phyloP scores from a whole-genome alignment of 2,888 invertebrate genomes.

The Trissoscelio sp. region DNA sequence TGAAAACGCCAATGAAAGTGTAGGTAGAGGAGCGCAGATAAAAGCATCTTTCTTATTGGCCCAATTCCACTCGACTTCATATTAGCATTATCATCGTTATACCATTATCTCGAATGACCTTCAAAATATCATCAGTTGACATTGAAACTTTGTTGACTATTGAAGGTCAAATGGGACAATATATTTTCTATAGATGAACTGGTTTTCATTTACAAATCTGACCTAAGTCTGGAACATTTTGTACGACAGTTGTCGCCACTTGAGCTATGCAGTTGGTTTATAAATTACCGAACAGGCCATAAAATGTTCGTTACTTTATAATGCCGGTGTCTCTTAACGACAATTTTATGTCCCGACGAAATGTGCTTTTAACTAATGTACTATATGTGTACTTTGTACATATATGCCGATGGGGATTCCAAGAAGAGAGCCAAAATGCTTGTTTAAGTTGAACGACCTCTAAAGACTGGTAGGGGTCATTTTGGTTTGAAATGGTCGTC shows the following conservation, averaged over 20 bases:
- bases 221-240: too few species aligned
- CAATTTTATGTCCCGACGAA: constrained; percentile 5
- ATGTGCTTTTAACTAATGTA: constrained; percentile 3
- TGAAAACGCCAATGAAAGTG: constrained; percentile 69
- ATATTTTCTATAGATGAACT: too few species aligned
- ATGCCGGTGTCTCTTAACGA: background rate
- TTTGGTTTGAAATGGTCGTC: too few species aligned
- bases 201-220: too few species aligned
- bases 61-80: constrained; percentile 40
- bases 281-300: background rate
- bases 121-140: too few species aligned
- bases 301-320: background rate
- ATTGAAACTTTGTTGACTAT: too few species aligned
- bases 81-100: constrained; percentile 34
- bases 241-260: too few species aligned
- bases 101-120: constrained; percentile 13
- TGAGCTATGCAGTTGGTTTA: too few species aligned
- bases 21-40: constrained; percentile 52
- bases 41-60: constrained; percentile 65
- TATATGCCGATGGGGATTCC: background rate
- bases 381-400: background rate
- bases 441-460: constrained; percentile 1
- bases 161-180: too few species aligned
- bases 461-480: too few species aligned
- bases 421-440: background rate